phyloP scores from a whole-genome alignment of 2,888 invertebrate species.

The Nymphalis polychloros region DNA sequence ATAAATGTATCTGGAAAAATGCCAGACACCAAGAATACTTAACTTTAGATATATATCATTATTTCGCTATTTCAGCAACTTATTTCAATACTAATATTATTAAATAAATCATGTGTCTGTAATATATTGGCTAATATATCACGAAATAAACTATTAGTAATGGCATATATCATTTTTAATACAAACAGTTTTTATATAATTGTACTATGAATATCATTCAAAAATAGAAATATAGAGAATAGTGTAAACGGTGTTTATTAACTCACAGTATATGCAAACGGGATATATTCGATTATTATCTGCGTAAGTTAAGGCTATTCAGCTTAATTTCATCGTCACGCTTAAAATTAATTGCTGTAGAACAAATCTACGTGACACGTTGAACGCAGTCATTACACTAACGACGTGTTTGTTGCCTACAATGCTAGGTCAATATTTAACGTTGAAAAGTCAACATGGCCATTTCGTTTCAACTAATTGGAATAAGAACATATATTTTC shows the following conservation, averaged over 20 bases:
- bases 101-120: constrained; percentile 10
- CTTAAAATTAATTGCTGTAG: background rate
- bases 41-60: constrained; percentile 22
- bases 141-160: background rate
- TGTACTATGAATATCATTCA: background rate
- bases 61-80: constrained; percentile 17
- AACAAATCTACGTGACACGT: constrained; percentile 13
- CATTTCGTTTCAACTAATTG: constrained; percentile 51
- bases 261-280: background rate
- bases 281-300: background rate
- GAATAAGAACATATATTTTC: constrained; percentile 58
- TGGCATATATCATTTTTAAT: background rate
- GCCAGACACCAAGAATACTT: constrained; percentile 25
- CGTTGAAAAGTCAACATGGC: constrained; percentile 44
- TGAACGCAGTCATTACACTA: constrained; percentile 31
- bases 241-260: too few species aligned
- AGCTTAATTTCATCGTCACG: background rate
- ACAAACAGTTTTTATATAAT: background rate
- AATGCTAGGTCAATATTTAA: constrained; percentile 45
- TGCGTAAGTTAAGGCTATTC: background rate
- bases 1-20: constrained; percentile 14
- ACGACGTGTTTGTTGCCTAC: constrained; percentile 36
- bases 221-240: background rate
- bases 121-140: constrained; percentile 42
- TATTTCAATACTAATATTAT: constrained; percentile 12